Evolutionary conservation across 2,888 invertebrate species (phyloP).

Genomic region (Cheilosia vulpina): DNA sequence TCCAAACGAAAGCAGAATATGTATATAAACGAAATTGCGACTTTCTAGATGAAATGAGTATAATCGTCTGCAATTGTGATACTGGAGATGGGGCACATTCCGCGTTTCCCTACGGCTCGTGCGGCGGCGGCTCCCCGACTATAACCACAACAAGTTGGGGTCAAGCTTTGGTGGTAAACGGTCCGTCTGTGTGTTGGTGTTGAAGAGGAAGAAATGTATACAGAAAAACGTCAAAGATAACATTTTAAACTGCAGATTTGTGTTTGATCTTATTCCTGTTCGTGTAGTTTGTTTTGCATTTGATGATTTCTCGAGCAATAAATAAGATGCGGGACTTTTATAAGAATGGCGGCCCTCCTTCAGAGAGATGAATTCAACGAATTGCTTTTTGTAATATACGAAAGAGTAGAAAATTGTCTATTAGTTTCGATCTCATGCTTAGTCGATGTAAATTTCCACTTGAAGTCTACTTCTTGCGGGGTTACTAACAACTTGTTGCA

Average conservation of each 20-base stretch:
- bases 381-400: constrained; percentile 37
- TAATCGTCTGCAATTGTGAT: constrained; percentile 52
- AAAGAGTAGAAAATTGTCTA: neutral
- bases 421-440: constrained; percentile 17
- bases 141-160: constrained; percentile 47
- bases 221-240: constrained; percentile 45
- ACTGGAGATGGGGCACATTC: constrained; percentile 45
- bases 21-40: constrained; percentile 54
- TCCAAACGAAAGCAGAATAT: constrained; percentile 59
- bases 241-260: constrained; percentile 43
- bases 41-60: constrained; percentile 63
- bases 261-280: constrained; percentile 7
- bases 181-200: neutral
- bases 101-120: constrained; percentile 40
- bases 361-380: constrained; percentile 18
- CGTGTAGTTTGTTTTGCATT: constrained; percentile 45
- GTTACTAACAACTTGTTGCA: neutral
- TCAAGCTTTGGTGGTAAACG: constrained; percentile 45
- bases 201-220: constrained; percentile 8
- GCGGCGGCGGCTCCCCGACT: neutral
- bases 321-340: constrained; percentile 61
- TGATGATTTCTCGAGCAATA: constrained; percentile 65
- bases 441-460: constrained; percentile 13
- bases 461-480: constrained; percentile 20
- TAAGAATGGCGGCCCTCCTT: constrained; percentile 39